These are phyloP conservation scores for Pseudococcus jackbeardsleyi DNA, from an alignment of 2,888 invertebrate species.

Conservation along the genomic window DNA sequence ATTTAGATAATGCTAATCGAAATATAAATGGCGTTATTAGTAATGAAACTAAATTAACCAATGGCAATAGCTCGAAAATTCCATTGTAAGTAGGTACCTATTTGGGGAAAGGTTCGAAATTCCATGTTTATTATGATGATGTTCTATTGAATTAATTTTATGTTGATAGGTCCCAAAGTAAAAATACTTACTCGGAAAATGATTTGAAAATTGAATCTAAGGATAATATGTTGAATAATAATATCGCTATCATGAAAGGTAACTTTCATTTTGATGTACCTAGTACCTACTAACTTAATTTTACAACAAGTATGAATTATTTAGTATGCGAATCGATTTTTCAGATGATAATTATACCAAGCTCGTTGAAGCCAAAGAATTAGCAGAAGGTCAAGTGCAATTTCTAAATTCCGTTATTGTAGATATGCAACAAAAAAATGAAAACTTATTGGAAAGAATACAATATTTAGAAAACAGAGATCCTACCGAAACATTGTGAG, in stretches of 20 bases:
- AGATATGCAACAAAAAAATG: conserved; percentile 94
- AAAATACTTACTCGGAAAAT: background rate
- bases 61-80: background rate
- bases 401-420: conserved; percentile 97
- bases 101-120: background rate
- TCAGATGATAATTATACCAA: conserved; percentile 73
- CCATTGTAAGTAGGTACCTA: conserved; percentile 3
- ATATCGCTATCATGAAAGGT: background rate
- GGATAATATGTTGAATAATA: conserved; percentile 45
- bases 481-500: conserved; percentile 69
- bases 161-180: background rate
- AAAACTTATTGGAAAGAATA: conserved; percentile 76
- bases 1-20: conserved; percentile 30
- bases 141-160: background rate
- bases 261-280: background rate
- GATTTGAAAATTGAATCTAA: conserved; percentile 1
- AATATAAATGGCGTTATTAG: conserved; percentile 38
- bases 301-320: too few relatives aligned
- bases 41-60: conserved; percentile 20
- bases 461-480: conserved; percentile 82
- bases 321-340: background rate
- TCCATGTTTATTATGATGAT: background rate
- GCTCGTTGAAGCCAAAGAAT: conserved; percentile 78
- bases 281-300: too few relatives aligned
- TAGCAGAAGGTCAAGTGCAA: conserved; percentile 79